Evolutionary conservation across 2,113 vertebrate species (phyloP).

Genomic region (Lasiurus borealis): DNA sequence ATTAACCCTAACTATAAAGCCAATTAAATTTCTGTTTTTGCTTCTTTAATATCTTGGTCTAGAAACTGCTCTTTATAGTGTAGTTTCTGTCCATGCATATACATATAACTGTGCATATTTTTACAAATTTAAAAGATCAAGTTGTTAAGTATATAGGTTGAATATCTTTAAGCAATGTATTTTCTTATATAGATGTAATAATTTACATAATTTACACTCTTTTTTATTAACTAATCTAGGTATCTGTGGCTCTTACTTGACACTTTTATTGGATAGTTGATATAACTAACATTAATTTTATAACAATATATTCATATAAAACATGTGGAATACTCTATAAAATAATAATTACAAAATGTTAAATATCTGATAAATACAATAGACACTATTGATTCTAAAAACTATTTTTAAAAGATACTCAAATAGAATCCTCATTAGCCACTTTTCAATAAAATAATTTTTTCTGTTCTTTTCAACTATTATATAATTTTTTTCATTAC

Average conservation of each 20-base stretch:
- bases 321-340: conserved; percentile 11
- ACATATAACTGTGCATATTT: background rate
- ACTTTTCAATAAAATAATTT: background rate
- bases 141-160: conserved; percentile 2
- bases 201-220: background rate
- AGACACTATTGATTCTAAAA: background rate
- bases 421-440: background rate
- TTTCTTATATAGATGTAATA: background rate
- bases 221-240: background rate
- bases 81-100: background rate
- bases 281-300: background rate
- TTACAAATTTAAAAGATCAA: conserved; percentile 53
- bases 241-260: background rate
- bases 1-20: background rate
- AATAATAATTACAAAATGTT: background rate
- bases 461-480: conserved; percentile 11
- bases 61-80: background rate
- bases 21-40: conserved; percentile 32
- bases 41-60: conserved; percentile 14
- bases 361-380: conserved; percentile 1
- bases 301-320: background rate
- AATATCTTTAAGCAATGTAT: background rate
- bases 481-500: background rate
- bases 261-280: background rate
- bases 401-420: background rate